Percentiles rank a stretch among this genome's conserved stretches.
These are phyloP conservation scores for Pogonophryne albipinna DNA, from an alignment of 2,797 vertebrate genomes.

Conservation along the genomic window DNA sequence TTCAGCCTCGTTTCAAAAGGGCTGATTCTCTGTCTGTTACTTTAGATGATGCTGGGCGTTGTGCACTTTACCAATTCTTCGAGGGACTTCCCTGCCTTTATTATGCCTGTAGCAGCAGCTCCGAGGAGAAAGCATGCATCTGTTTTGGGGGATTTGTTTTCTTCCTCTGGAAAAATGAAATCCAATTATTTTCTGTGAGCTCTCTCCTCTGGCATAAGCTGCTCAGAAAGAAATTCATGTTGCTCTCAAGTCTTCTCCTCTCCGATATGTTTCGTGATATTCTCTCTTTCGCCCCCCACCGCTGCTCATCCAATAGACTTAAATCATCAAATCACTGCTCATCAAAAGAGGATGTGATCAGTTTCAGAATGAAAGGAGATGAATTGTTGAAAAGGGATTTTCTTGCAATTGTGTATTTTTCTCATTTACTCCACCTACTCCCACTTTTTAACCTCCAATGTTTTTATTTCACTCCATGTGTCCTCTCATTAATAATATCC, in stretches of 20 bases:
- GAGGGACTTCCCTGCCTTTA: slow-evolving; percentile 50
- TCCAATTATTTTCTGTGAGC: slow-evolving; percentile 77
- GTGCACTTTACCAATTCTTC: slow-evolving; percentile 49
- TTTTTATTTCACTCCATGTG: neutral
- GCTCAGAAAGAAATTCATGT: slow-evolving; percentile 64
- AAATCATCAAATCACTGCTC: slow-evolving; percentile 34
- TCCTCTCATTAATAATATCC: neutral
- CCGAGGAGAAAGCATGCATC: slow-evolving; percentile 49
- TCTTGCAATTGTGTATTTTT: neutral
- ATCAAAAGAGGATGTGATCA: slow-evolving; percentile 8
- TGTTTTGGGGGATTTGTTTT: slow-evolving; percentile 29
- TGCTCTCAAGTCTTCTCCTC: slow-evolving; percentile 55
- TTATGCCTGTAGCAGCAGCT: slow-evolving; percentile 62
- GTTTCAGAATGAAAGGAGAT: neutral
- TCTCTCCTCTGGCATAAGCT: slow-evolving; percentile 68
- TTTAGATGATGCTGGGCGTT: slow-evolving; percentile 20
- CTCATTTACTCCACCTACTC: neutral
- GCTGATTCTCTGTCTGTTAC: no score
- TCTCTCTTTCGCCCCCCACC: slow-evolving; percentile 7
- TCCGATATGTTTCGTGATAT: slow-evolving; percentile 48
- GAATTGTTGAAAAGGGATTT: neutral
- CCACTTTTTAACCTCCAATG: neutral
- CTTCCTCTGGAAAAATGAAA: slow-evolving; percentile 70
- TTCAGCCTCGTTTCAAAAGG: no score
- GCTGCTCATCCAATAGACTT: neutral